These are phyloP conservation scores for Cotesia chilonis DNA, from an alignment of 1,140 invertebrate genomes.

Conservation along the genomic window DNA sequence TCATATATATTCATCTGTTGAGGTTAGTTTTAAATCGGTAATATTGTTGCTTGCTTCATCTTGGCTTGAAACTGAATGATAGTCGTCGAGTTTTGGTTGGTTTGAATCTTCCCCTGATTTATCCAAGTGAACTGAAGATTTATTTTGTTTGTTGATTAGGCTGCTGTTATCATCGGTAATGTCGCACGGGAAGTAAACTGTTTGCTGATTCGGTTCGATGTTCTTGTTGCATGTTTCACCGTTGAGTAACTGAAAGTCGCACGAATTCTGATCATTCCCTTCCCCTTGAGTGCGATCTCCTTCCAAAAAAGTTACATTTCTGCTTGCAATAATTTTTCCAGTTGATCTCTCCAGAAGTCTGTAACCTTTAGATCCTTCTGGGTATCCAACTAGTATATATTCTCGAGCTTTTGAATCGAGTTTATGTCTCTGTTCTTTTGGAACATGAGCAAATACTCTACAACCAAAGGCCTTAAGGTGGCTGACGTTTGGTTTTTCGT, in stretches of 20 bases:
- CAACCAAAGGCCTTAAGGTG: slow-evolving; percentile 55
- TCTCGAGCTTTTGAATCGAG: slow-evolving; percentile 46
- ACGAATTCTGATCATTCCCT: neutral
- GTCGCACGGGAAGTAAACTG: too few relatives aligned
- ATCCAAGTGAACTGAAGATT: too few relatives aligned
- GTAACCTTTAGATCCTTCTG: slow-evolving; percentile 42
- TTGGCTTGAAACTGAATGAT: too few relatives aligned
- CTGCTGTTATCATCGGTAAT: too few relatives aligned
- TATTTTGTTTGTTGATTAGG: too few relatives aligned
- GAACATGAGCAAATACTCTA: slow-evolving; percentile 37
- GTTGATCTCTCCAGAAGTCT: slow-evolving; percentile 14
- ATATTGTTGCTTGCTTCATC: too few relatives aligned
- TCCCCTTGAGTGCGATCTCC: neutral
- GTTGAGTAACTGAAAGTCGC: neutral
- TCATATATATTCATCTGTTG: neutral
- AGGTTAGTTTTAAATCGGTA: too few relatives aligned
- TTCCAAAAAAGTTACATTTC: slow-evolving; percentile 30
- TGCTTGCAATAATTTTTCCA: slow-evolving; percentile 19
- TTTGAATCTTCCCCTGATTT: too few relatives aligned
- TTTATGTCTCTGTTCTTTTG: slow-evolving; percentile 47
- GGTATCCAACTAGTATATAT: slow-evolving; percentile 48
- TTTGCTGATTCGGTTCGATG: too few relatives aligned
- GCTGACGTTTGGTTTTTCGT: slow-evolving; percentile 45
- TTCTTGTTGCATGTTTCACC: too few relatives aligned
- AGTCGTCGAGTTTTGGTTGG: too few relatives aligned